phyloP scores from a whole-genome alignment of 2,888 invertebrate species.

The Drosophila seclusa region DNA sequence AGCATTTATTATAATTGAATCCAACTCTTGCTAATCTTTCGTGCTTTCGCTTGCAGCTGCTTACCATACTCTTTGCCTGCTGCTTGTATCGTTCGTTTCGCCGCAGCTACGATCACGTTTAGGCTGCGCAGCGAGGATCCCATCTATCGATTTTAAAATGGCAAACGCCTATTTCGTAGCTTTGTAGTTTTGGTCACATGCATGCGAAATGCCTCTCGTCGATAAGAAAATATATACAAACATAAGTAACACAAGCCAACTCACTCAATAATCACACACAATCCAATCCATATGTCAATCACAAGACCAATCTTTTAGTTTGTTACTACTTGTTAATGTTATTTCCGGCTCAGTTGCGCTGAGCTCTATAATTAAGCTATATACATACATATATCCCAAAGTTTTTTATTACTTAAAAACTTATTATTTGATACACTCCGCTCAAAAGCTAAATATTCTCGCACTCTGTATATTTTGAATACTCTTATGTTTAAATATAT shows the following conservation, averaged over 20 bases:
- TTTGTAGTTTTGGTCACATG: conserved; percentile 57
- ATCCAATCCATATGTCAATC: conserved; percentile 28
- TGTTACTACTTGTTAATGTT: conserved; percentile 44
- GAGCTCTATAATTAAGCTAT: conserved; percentile 32
- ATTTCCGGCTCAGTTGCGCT: conserved; percentile 29
- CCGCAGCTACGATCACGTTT: conserved; percentile 95
- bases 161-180: conserved; percentile 41
- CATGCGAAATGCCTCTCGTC: conserved; percentile 50
- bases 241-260: conserved; percentile 3
- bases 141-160: conserved; percentile 69
- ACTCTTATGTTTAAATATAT: conserved; percentile 3
- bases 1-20: not conserved
- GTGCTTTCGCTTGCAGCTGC: conserved; percentile 87
- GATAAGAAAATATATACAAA: conserved; percentile 16
- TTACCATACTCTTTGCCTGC: conserved; percentile 96
- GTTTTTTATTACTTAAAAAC: not conserved
- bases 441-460: not conserved
- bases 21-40: not conserved
- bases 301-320: conserved; percentile 24
- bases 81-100: conserved; percentile 96
- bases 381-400: conserved; percentile 20
- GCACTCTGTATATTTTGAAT: not conserved
- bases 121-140: conserved; percentile 84
- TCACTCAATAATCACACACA: conserved; percentile 36
- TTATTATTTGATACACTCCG: conserved; percentile 1